Evolutionary conservation across 2,113 vertebrate species (phyloP), one percentile per base, ranked within the genome.

Genomic region (Ceyx cyanopectus): DNA sequence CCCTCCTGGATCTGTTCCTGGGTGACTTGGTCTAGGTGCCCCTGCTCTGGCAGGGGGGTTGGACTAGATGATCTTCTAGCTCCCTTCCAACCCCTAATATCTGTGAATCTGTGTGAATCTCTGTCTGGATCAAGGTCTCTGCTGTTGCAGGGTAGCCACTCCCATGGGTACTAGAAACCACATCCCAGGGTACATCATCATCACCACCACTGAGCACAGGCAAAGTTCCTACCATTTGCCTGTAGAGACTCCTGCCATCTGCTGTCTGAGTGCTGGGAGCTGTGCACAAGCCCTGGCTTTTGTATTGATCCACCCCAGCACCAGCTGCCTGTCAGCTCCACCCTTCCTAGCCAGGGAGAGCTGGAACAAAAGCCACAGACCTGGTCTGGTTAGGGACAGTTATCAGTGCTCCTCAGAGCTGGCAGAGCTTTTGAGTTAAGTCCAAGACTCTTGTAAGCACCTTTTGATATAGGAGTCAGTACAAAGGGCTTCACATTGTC

Each of bases 151-250:
- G 5, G 6, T 2, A 45, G 19, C n/a, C n/a, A 18, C 19, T 40
- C 20, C 37, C 2, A 10, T 1, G 4, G 4, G 16, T 34, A 9
- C 45, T 40, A 43, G 12, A 4, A 9, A n/a, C 16, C 4, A 22
- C 26, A 21, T 7, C 22, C 43, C 57, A 15, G 8, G 15, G n/a
- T 45, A 12, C 2, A 5, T 11, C 48, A 41, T 50, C 2, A 4
- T 11, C 48, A 41, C 56, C 54, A 32, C 41, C 24, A 19, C 40
- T 6, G 13, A 85, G 24, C 24, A 23, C 9, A 16, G 10, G 13
- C 12, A 34, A 4, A 24, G 14, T 8, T 37, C 57, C 43, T 20
- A 68, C 8, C 8, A 5, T 2, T 13, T 17, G 50, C 30, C 58
- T 51, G 12, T 3, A 46, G 32, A 58, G 18, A n/a, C 10, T 26